A percentile compares a stretch with the other conserved stretches of the same genome.
Conservation (phyloP, 2,113 vertebrate species). For the Crotalus viridis region DNA sequence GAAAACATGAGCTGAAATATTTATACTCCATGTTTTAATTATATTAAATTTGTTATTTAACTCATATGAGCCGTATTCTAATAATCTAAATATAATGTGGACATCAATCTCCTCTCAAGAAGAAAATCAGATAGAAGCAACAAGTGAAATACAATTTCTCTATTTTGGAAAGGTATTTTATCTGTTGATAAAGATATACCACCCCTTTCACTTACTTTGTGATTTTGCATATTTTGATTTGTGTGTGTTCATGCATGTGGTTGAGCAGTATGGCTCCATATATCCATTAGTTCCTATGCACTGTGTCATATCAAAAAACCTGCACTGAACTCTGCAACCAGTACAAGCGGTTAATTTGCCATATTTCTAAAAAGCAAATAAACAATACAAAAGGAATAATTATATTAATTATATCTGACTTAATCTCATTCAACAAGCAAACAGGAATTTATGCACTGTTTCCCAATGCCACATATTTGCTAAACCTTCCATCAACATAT, state of each 20-base stretch:
- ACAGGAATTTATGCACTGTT: conserved; percentile 18
- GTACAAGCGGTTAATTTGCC: conserved; percentile 90
- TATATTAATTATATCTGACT: conserved; percentile 54
- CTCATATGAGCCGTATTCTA: neutral
- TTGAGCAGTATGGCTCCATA: conserved; percentile 93
- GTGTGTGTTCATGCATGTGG: conserved; percentile 88
- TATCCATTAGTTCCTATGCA: conserved; percentile 85
- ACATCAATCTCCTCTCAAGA: neutral
- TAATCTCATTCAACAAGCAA: conserved; percentile 22
- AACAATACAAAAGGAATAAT: conserved; percentile 62
- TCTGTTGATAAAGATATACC: conserved; percentile 35
- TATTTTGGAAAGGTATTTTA: conserved; percentile 16
- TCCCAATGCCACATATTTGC: neutral
- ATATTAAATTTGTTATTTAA: neutral
- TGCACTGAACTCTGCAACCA: conserved; percentile 90
- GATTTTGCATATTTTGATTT: conserved; percentile 85
- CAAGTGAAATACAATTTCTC: neutral
- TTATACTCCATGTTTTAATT: neutral
- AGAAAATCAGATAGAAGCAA: neutral
- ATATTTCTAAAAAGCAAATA: conserved; percentile 78
- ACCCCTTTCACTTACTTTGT: conserved; percentile 74
- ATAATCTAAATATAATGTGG: neutral
- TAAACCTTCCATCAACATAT: neutral
- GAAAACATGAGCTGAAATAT: neutral
- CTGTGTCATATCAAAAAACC: conserved; percentile 93